Base-by-base conservation (phyloP, 2,888 invertebrate species). In the Philhelius pedissequus region DNA sequence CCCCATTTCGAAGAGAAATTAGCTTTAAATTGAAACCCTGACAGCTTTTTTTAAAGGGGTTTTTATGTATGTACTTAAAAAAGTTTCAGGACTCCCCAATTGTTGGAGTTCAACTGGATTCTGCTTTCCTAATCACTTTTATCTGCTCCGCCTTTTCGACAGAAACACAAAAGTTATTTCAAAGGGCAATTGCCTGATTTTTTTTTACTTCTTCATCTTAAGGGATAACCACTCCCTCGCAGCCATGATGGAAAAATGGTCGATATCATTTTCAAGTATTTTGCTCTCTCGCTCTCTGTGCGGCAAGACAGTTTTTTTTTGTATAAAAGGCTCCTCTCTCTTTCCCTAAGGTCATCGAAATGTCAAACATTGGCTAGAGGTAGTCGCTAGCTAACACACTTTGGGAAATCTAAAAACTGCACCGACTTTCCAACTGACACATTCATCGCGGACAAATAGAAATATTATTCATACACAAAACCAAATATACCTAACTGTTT, bases 261-360 rank as follows among this genome's bases (percentile, higher is more conserved):
- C 86, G 86, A 86, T 86, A 86, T 81, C 87, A 79, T 87, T 64
- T 71, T 48, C 52, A 58, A 48, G 25, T 71, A 50, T 64, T 18
- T 22, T 15, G 20, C 30, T 80, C 83, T 84, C 70, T 71, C 32
- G 30, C 56, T 43, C 71, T 84, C 75, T 78, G 43, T 35, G 9
- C n/a, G n/a, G 7, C 11, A 43, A 25, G 13, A 9, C 22, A n/a
- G 13, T 5, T 60, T 15, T 6, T 18, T 13, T n/a, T n/a, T 45
- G 48, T 66, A 15, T 40, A 56, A 32, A 69, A 20, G 62, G 20
- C 48, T 70, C 68, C 75, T 76, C 80, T 76, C 84, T 68, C 75
- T 27, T 50, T 60, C 75, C 66, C 88, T 90, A 90, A 91, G 91
- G 91, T 90, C 90, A 91, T 90, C 89, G 90, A 90, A 90, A 90